Percentiles rank a stretch among this genome's conserved stretches.
These are phyloP conservation scores for Diacarnus erythraeanus DNA, from an alignment of 37 sponge, comb jelly and placozoan genomes.

Conservation along the genomic window DNA sequence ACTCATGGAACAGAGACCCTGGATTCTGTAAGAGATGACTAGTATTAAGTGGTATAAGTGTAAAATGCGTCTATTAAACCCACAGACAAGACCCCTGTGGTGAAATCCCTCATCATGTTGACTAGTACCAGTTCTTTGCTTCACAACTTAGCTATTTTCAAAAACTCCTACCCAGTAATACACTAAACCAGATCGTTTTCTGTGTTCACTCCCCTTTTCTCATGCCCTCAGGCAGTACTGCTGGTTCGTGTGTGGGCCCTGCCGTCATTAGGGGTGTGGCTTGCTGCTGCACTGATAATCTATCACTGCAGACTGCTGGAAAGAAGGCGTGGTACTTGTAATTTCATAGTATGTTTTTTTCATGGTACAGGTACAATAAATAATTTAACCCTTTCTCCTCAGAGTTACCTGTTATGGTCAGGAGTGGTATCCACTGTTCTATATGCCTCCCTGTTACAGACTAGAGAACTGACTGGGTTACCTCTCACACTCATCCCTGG, in stretches of 20 bases:
- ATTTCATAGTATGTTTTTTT: conserved; percentile 31
- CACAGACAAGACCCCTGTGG: conserved; percentile 39
- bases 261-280: conserved; percentile 41
- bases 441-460: background rate
- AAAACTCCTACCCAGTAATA: conserved; percentile 16
- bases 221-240: background rate
- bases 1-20: conserved; percentile 23
- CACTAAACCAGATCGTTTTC: background rate
- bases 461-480: conserved; percentile 14
- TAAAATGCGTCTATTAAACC: background rate
- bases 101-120: conserved; percentile 32
- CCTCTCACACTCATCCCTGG: background rate
- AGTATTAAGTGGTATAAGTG: background rate
- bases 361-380: background rate
- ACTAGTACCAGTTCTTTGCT: conserved; percentile 22
- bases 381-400: background rate
- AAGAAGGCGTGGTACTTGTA: conserved; percentile 25
- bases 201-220: background rate
- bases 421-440: background rate
- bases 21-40: conserved; percentile 31
- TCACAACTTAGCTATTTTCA: background rate
- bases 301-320: conserved; percentile 49
- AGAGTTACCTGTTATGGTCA: background rate
- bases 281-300: conserved; percentile 41
- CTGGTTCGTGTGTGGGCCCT: conserved; percentile 42